Evolutionary conservation across 2,888 invertebrate genomes (phyloP), one percentile per base, ranked within the genome.

Genomic region (Acrobasis suavella): DNA sequence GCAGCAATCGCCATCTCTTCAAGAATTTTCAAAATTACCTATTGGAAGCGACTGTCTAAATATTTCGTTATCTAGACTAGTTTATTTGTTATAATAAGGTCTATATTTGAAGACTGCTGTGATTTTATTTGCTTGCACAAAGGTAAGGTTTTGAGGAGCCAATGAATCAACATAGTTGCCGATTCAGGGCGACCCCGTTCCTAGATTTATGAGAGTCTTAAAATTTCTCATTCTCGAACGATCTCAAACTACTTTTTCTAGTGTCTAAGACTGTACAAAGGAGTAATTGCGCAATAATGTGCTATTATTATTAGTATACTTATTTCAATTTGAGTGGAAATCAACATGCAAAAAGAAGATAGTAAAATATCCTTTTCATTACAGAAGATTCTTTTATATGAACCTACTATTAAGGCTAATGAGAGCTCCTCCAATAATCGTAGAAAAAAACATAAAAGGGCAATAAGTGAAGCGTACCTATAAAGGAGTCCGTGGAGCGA

Each of bases 371-470:
- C 32, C 5, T 2, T 22, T 22, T 6, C 32, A 32, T 32, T 32
- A 32, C 32, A 32, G 32, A 32, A 32, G 32, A 6, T 32, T 32
- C 8, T 32, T 32, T 0, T 32, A 32, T 7, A 7, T 8, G 8
- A 7, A 5, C 5, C 5, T 32, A 8, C 32, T 32, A 32, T 32
- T 64, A 62, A 17, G 32, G 15, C 65, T 65, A 65, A 65, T 65
- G 65, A 65, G 65, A 39, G 54, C 50, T 46, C 42, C 42, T 22
- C 22, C 9, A 14, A 55, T 70, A 69, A 72, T 65, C 66, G 72
- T 70, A 66, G 63, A 67, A 70, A 69, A 69, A 67, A 67, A 69
- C 65, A 69, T 74, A 70, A 76, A 72, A 70, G 61, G 64, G 58
- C 65, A 68, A 67, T 64, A 71, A 73, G 67, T 65, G 64, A 50